Percentiles rank a stretch among this genome's conserved stretches.
Conservation (phyloP, 2,113 vertebrate genomes). For the Myocastor coypus region DNA sequence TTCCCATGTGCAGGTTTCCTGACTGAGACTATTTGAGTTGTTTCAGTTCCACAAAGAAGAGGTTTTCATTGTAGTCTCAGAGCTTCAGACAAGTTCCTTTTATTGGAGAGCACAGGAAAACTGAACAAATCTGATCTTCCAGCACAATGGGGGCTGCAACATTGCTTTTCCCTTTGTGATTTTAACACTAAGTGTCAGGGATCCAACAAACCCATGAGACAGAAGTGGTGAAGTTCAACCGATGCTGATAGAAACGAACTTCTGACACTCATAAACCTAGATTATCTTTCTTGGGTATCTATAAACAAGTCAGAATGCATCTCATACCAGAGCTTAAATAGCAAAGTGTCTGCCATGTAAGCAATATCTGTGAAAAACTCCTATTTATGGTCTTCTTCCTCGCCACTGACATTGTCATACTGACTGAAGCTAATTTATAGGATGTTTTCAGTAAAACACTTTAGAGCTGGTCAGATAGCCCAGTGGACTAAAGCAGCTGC, state of each 20-base stretch:
- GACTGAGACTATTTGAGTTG: constrained; percentile 48
- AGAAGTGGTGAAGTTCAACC: constrained; percentile 6
- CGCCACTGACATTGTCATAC: neutral
- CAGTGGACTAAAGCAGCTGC: too few species aligned
- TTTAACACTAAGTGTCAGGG: neutral
- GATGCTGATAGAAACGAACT: constrained; percentile 8
- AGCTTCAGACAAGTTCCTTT: neutral
- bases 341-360: neutral
- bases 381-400: neutral
- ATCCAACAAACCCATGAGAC: constrained; percentile 12
- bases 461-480: too few species aligned
- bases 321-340: neutral
- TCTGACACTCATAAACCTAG: neutral
- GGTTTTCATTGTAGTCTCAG: neutral
- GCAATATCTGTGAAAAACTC: neutral
- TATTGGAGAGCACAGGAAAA: constrained; percentile 28
- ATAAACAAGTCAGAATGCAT: constrained; percentile 5
- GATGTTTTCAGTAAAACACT: neutral
- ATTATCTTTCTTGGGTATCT: neutral
- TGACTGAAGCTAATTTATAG: neutral
- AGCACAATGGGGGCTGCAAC: neutral
- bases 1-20: constrained; percentile 6
- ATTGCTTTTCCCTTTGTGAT: constrained; percentile 14
- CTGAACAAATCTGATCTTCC: constrained; percentile 16
- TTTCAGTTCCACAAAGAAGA: neutral